A percentile compares a stretch with the other conserved stretches of the same genome.
phyloP scores from a whole-genome alignment of 2,797 vertebrate genomes.

The Benthosema pterotum region DNA sequence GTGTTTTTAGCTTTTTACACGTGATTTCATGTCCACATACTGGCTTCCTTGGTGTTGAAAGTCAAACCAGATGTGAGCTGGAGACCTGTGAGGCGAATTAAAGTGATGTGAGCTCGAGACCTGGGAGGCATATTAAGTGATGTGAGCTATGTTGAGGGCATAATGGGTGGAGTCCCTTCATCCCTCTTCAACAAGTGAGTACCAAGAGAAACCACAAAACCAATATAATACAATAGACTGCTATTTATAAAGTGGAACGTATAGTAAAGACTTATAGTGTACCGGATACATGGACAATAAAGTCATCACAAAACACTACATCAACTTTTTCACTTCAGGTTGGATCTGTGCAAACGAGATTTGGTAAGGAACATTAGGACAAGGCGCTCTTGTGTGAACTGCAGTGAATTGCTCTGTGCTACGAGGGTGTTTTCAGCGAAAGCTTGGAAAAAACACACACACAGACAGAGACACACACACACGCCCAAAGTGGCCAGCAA shows the following conservation, averaged over 20 bases:
- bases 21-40: background rate
- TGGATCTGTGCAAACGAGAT: background rate
- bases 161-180: constrained; percentile 41
- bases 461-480: too few species aligned
- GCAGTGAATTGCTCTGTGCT: background rate
- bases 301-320: constrained; percentile 9
- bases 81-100: constrained; percentile 37
- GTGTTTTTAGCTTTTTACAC: too few species aligned
- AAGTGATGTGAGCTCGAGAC: constrained; percentile 27
- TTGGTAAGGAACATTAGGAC: background rate
- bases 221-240: too few species aligned
- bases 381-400: background rate
- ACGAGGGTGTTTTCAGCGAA: constrained; percentile 11
- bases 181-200: constrained; percentile 17
- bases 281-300: constrained; percentile 1
- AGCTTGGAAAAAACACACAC: constrained; percentile 11
- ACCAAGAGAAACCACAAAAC: too few species aligned
- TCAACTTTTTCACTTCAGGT: background rate
- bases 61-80: constrained; percentile 28
- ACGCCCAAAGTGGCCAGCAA: constrained; percentile 18
- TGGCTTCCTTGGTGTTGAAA: constrained; percentile 19
- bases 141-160: constrained; percentile 34
- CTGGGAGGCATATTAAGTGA: constrained; percentile 39
- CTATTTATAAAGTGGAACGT: too few species aligned
- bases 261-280: background rate